These are phyloP conservation scores for Yasuhikotakia modesta DNA, from an alignment of 2,797 vertebrate genomes.

Conservation along the genomic window DNA sequence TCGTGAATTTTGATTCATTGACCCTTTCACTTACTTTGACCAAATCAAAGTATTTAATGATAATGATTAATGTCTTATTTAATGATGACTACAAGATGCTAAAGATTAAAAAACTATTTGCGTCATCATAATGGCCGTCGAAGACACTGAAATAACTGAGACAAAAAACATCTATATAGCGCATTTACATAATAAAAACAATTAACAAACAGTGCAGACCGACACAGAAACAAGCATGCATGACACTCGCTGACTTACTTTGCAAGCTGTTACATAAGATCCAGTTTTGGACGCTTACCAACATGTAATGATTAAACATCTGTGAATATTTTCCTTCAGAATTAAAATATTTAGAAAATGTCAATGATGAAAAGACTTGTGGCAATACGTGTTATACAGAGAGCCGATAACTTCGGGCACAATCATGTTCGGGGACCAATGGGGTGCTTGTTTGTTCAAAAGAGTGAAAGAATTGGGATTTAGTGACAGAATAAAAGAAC, in stretches of 20 bases:
- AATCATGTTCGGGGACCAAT: conserved; percentile 4
- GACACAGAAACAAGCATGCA: no score
- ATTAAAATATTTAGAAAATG: not conserved
- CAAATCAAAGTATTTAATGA: no score
- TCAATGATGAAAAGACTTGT: not conserved
- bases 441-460: conserved; percentile 46
- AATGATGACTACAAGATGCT: not conserved
- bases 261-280: not conserved
- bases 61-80: no score
- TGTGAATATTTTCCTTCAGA: not conserved
- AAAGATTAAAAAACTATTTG: not conserved
- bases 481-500: conserved; percentile 34
- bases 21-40: no score
- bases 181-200: no score
- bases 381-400: not conserved
- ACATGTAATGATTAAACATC: not conserved
- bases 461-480: conserved; percentile 45
- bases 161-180: no score
- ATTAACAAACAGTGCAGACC: no score
- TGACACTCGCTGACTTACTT: not conserved
- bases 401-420: not conserved
- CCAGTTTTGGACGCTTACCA: not conserved
- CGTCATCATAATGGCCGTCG: no score
- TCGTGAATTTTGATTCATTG: not conserved
- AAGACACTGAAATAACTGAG: no score